Evolutionary conservation across 2,888 invertebrate genomes (phyloP), one percentile per base, ranked within the genome.

Genomic region (Spilarctia lutea): DNA sequence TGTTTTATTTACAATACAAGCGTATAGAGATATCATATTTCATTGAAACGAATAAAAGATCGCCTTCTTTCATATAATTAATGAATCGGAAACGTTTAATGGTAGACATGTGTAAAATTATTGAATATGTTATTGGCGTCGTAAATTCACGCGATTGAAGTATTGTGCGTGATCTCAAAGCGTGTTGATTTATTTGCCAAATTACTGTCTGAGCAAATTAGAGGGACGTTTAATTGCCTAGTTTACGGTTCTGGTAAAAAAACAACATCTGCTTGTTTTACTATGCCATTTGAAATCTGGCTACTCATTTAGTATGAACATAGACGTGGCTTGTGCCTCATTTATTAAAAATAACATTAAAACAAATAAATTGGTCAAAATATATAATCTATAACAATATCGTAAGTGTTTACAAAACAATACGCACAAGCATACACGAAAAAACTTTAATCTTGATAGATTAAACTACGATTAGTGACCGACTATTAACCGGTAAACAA

Each of bases 401-500:
- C 39, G 39, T 11, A 39, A 10, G 52, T 56, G n/a, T n/a, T 56
- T n/a, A 56, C n/a, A 56, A n/a, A 56, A 56, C 52, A 24, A 56
- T n/a, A n/a, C n/a, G n/a, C n/a, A 56, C 11, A n/a, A 10, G 3
- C 52, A 2, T 11, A 56, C 10, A 56, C 24, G 24, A 8, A 56
- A 24, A 56, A 56, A n/a, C 24, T 52, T 52, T 82, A 78, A 79
- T 79, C 70, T 77, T 78, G 72, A 70, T 27, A 45, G 45, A 45
- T 45, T 45, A 45, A 16, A 45, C 16, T 13, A 45, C 16, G 45
- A 45, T 45, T 63, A 63, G 27, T 30, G 68, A 16, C 18, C n/a
- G 66, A 78, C 78, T 56, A 56, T 77, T 75, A 82, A 79, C 70
- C 73, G 27, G 77, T 73, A 81, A 79, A 83, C 77, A 79, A 70